A percentile compares a stretch with the other conserved stretches of the same genome.
Conservation (phyloP, 2,888 invertebrate species). For the Heteromyza rotundicornis region DNA sequence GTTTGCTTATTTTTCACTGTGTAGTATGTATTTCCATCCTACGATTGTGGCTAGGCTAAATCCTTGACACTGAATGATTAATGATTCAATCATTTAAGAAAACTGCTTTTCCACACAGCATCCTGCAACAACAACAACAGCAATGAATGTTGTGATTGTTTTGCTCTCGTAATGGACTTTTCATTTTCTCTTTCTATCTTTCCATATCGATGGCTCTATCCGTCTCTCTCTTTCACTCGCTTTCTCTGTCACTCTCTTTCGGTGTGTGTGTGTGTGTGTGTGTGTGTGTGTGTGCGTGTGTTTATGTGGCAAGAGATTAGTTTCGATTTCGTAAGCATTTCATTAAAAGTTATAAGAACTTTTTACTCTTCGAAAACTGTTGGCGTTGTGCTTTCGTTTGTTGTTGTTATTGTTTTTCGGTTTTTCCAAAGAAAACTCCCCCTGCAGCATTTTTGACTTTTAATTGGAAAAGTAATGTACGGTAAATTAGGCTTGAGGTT, state of each 20-base stretch:
- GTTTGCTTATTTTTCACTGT: conserved; percentile 8
- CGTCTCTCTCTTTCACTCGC: too few relatives aligned
- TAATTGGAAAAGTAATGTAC: conserved; percentile 18
- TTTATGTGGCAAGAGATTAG: conserved; percentile 2
- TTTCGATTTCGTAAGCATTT: conserved; percentile 19
- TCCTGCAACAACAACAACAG: too few relatives aligned
- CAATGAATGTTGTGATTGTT: conserved; percentile 7
- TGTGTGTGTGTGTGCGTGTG: too few relatives aligned
- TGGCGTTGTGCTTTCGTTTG: neutral
- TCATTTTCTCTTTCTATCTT: neutral
- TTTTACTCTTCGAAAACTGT: conserved; percentile 14
- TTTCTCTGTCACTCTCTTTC: too few relatives aligned
- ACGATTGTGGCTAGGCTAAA: conserved; percentile 7
- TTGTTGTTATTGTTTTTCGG: neutral
- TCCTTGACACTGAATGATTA: conserved; percentile 15
- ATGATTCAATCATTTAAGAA: conserved; percentile 20
- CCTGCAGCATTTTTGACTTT: conserved; percentile 14
- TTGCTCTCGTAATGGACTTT: neutral
- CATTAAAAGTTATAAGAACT: conserved; percentile 11
- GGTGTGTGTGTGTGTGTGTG: too few relatives aligned
- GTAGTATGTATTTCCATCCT: conserved; percentile 10
- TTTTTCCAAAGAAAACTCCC: too few relatives aligned
- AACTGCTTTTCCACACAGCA: conserved; percentile 10
- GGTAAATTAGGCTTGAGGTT: too few relatives aligned
- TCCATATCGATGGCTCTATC: neutral